phyloP scores from a whole-genome alignment of 2,797 vertebrate genomes.

The Gadopsis bispinosus region DNA sequence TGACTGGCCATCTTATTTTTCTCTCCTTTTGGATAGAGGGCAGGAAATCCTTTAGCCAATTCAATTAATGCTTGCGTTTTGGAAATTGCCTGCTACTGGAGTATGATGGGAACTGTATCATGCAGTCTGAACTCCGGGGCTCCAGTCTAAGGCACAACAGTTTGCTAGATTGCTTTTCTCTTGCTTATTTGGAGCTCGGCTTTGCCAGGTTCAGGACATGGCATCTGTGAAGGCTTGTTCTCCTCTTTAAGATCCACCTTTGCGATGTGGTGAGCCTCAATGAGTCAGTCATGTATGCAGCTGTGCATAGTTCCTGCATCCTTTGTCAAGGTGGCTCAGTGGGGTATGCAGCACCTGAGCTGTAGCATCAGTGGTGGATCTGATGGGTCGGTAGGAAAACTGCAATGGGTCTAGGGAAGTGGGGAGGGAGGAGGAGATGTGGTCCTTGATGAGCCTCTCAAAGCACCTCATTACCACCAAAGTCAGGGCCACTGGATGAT shows the following conservation, averaged over 20 bases:
- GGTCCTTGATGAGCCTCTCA: too few species aligned
- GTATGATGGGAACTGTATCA: conserved; percentile 27
- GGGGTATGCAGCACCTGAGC: too few species aligned
- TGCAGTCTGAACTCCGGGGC: not conserved
- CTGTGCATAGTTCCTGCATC: too few species aligned
- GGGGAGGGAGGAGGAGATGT: too few species aligned
- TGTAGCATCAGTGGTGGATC: too few species aligned
- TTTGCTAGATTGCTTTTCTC: conserved; percentile 30
- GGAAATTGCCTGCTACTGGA: conserved; percentile 26
- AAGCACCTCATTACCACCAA: too few species aligned
- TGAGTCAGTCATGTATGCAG: not conserved
- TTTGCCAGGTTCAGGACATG: conserved; percentile 16
- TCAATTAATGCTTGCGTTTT: conserved; percentile 50
- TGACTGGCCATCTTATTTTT: conserved; percentile 51
- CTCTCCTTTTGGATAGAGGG: conserved; percentile 43
- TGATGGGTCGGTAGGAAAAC: too few species aligned
- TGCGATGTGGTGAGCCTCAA: conserved; percentile 25
- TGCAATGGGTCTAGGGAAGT: too few species aligned
- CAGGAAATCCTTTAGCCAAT: conserved; percentile 51
- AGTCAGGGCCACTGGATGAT: too few species aligned
- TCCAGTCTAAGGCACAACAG: conserved; percentile 11
- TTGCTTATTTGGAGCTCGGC: conserved; percentile 13
- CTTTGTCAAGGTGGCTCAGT: too few species aligned
- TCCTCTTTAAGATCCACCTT: conserved; percentile 32
- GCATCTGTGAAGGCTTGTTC: conserved; percentile 14